Base-by-base conservation (phyloP, 37 sponge, comb jelly and placozoan species). In the Petrosia ficiformis region DNA sequence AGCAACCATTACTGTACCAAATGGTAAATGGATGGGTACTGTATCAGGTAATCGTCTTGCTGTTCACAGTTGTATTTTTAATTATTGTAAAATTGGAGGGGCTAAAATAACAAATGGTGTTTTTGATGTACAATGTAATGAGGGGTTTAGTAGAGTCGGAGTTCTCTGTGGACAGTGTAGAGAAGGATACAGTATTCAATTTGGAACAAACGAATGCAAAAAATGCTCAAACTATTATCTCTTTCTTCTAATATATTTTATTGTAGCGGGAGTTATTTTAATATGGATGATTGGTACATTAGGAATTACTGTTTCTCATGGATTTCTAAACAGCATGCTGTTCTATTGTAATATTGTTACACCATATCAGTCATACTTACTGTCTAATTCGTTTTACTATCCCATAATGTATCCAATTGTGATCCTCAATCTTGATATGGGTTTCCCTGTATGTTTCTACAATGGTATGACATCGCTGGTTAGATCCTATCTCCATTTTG, bases 361-460 rank as follows among this genome's bases (percentile, higher is more conserved):
- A 10, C 28, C 28, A 11, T 86, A 59, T 41, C 4, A 44, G 10
- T 78, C 70, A 3, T 65, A 38, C 22, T 66, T 79, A 19, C 37
- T 42, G 39, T 21, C 19, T 0, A 65, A 2, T 32, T 26, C 60
- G 3, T 6, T 30, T 3, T n/a, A 8, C 1, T 33, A 35, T 36
- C 58, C 67, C 41, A 3, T 75, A 8, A 26, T 74, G 19, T 26
- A 26, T n/a, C 5, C 28, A 6, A 25, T 84, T 39, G 43, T 69
- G 4, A 63, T 43, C 44, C 54, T 86, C 10, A 86, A 79, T 43
- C 70, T 74, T 6, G 43, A 57, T 33, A 0, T 74, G 2, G 80
- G 86, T 21, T 65, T 86, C 59, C 75, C 67, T 48, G 16, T 56
- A 0, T 86, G 86, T 41, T 86, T 86, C 75, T 86, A 73, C 57